A percentile compares a stretch with the other conserved stretches of the same genome.
Evolutionary conservation across 2,888 invertebrate genomes (phyloP).

Genomic region (Melinaea marsaeus): DNA sequence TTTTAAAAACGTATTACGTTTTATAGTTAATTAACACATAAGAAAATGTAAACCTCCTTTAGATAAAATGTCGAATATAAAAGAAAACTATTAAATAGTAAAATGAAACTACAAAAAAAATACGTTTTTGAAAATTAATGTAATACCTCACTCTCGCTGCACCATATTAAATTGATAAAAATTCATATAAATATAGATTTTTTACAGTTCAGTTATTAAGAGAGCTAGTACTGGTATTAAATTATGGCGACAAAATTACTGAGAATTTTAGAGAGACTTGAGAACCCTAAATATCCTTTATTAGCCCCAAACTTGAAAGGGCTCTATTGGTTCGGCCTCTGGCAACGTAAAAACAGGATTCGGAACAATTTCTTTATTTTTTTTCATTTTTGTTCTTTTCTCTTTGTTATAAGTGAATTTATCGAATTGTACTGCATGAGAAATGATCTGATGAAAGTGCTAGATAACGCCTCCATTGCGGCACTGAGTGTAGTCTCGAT

Average conservation of each 20-base stretch:
- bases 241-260: slow-evolving; percentile 42
- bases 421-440: slow-evolving; percentile 46
- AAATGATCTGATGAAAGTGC: slow-evolving; percentile 44
- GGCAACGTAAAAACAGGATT: slow-evolving; percentile 42
- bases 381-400: slow-evolving; percentile 37
- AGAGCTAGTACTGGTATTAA: neutral
- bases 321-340: slow-evolving; percentile 51
- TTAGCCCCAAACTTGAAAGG: slow-evolving; percentile 55
- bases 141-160: neutral
- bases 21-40: no score
- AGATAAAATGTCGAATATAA: no score
- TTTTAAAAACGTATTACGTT: no score
- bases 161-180: neutral
- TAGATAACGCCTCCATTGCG: slow-evolving; percentile 49
- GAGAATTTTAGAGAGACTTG: slow-evolving; percentile 39
- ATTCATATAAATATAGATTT: neutral
- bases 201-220: no score
- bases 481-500: slow-evolving; percentile 42
- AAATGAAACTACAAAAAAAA: no score
- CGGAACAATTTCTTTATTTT: slow-evolving; percentile 39
- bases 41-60: no score
- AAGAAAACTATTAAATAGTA: no score
- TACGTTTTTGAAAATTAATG: no score
- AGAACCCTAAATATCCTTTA: slow-evolving; percentile 51
- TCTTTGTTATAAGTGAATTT: slow-evolving; percentile 45